Percentiles rank a stretch among this genome's conserved stretches.
Conservation (phyloP, 2,113 vertebrate genomes). For the Eleginops maclovinus region DNA sequence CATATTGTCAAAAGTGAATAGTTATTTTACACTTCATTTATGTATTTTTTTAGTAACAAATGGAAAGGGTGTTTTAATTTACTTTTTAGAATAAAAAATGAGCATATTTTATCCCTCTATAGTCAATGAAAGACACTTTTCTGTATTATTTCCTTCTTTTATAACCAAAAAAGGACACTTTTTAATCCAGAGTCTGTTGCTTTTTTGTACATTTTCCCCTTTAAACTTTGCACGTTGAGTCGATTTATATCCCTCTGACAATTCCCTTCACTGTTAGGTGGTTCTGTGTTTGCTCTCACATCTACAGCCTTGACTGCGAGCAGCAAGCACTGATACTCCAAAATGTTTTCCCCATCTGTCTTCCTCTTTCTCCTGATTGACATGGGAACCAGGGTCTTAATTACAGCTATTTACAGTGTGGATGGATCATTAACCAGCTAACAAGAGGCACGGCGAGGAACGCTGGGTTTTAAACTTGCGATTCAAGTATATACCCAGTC, state of each 20-base stretch:
- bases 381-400: constrained; percentile 61
- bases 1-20: background rate
- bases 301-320: constrained; percentile 45
- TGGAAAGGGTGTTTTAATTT: background rate
- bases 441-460: constrained; percentile 18
- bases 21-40: background rate
- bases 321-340: constrained; percentile 39
- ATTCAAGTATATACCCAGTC: background rate
- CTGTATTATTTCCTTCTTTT: no score
- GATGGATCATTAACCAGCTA: constrained; percentile 75
- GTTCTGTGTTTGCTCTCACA: constrained; percentile 22
- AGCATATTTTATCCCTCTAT: no score
- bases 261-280: constrained; percentile 7
- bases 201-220: background rate
- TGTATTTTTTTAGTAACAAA: background rate
- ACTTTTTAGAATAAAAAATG: background rate
- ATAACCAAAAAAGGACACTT: no score
- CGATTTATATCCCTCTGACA: background rate
- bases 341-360: constrained; percentile 44
- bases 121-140: no score
- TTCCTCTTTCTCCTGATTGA: constrained; percentile 44
- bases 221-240: background rate
- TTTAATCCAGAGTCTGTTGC: background rate
- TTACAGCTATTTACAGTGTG: constrained; percentile 61
- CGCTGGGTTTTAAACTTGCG: constrained; percentile 1